A percentile compares a stretch with the other conserved stretches of the same genome.
Evolutionary conservation across 2,797 vertebrate species (phyloP).

Genomic region (Botia kubotai): DNA sequence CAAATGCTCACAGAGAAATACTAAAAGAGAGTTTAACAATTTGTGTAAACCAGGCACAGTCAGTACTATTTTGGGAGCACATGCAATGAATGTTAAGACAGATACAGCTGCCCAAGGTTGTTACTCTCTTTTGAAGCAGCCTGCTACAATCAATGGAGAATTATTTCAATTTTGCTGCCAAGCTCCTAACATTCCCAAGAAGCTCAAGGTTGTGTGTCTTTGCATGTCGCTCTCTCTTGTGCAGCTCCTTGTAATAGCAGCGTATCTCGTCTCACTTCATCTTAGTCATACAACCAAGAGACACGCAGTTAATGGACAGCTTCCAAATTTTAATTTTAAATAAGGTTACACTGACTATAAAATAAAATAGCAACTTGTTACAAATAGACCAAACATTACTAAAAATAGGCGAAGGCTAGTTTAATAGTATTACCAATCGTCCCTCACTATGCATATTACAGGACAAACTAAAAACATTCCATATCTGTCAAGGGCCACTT

Average conservation of each 20-base stretch:
- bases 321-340: not conserved
- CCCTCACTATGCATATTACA: constrained; percentile 12
- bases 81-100: constrained; percentile 23
- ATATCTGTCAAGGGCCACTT: constrained; percentile 43
- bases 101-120: constrained; percentile 36
- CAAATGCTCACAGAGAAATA: no score
- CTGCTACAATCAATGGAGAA: constrained; percentile 72
- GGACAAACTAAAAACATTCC: constrained; percentile 39
- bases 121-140: constrained; percentile 87
- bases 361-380: constrained; percentile 5
- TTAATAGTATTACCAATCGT: constrained; percentile 15
- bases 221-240: constrained; percentile 83
- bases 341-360: not conserved
- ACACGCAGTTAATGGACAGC: constrained; percentile 44
- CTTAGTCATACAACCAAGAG: constrained; percentile 76
- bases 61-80: not conserved
- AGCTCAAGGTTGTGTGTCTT: constrained; percentile 86
- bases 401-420: constrained; percentile 25
- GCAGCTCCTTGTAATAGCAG: constrained; percentile 85
- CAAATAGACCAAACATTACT: constrained; percentile 28
- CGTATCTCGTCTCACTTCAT: constrained; percentile 83
- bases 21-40: not conserved
- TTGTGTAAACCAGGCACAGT: not conserved
- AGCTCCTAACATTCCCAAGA: constrained; percentile 78
- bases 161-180: constrained; percentile 78